Evolutionary conservation across 2,113 vertebrate genomes (phyloP).

Genomic region (Paralichthys olivaceus): DNA sequence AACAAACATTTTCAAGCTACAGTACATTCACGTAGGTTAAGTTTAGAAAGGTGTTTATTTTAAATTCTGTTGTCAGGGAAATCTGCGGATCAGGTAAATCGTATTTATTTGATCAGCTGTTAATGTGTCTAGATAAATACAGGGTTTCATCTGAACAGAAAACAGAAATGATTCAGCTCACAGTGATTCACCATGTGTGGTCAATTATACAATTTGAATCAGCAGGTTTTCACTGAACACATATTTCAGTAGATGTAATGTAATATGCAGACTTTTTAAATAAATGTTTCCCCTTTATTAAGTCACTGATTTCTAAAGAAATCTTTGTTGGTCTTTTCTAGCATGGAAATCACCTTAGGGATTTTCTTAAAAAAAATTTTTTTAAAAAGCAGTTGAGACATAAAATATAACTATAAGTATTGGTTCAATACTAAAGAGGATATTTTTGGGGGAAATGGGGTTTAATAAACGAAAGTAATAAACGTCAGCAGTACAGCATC

Average conservation of each 20-base stretch:
- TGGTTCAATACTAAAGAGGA: background rate
- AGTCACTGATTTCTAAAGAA: too few relatives aligned
- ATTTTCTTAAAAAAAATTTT: too few relatives aligned
- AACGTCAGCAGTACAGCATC: background rate
- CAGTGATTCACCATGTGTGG: too few relatives aligned
- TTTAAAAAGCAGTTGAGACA: background rate
- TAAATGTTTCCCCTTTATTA: too few relatives aligned
- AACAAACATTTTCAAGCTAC: too few relatives aligned
- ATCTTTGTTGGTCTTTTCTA: too few relatives aligned
- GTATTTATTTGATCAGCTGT: background rate
- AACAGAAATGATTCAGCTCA: background rate
- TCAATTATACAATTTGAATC: too few relatives aligned
- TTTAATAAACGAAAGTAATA: conserved; percentile 35
- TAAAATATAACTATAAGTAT: background rate
- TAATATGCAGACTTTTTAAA: too few relatives aligned
- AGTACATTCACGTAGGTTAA: background rate
- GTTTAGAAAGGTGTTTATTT: background rate
- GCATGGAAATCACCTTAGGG: too few relatives aligned
- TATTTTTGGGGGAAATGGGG: conserved; percentile 1
- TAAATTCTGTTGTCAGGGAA: background rate
- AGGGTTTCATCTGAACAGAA: background rate
- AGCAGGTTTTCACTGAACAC: too few relatives aligned
- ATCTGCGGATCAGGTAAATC: background rate
- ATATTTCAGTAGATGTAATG: too few relatives aligned
- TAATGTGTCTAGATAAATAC: background rate